Evolutionary conservation across 2,797 vertebrate genomes (phyloP), one percentile per base, ranked within the genome.

Genomic region (Scyliorhinus canicula): DNA sequence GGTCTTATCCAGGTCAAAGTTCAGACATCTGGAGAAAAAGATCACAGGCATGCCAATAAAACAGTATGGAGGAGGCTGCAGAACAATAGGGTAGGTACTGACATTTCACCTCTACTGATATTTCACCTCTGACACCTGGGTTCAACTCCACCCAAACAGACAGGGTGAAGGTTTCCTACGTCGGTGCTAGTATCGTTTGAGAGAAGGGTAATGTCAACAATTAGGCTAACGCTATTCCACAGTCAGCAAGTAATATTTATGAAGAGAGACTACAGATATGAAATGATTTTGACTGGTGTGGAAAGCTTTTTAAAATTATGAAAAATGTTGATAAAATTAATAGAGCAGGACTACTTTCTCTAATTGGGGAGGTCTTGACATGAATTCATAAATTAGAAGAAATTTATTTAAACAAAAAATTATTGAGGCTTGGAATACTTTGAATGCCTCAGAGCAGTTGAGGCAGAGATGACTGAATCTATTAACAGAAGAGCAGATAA

Each of bases 1-100:
- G 14, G 98, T 98, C 97, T 99, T 99, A 96, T 99, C 98, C 96
- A 99, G 97, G 96, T 99, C 98, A 96, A 99, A 99, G 96, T 99
- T 98, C 95, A 99, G 96, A 96, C 99, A 97, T 90, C 98, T 99
- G 93, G 63, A 95, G 69, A 95, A 95, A 95, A 95, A 95, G 14
- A 86, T 14, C 4, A 16, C 4, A 14, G 84, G 31, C 44, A 50
- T 16, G 50, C 28, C 55, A 26, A 86, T 55, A 31, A 55, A 35
- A 55, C 31, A 71, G 69, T 11, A 5, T 65, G 9, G 9, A 47
- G 26, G 40, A 19, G 7, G 21, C 7, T 82, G 79, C 19, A 44
- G 14, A n/a, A 21, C 24, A n/a, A 14, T 11, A 24, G 50, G 50
- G 55, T 24, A 55, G 93, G 7, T 67, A 69, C 47, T 16, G 6